A percentile compares a stretch with the other conserved stretches of the same genome.
These are phyloP conservation scores for Ectemnius cavifrons DNA, from an alignment of 2,888 invertebrate genomes.

Conservation along the genomic window DNA sequence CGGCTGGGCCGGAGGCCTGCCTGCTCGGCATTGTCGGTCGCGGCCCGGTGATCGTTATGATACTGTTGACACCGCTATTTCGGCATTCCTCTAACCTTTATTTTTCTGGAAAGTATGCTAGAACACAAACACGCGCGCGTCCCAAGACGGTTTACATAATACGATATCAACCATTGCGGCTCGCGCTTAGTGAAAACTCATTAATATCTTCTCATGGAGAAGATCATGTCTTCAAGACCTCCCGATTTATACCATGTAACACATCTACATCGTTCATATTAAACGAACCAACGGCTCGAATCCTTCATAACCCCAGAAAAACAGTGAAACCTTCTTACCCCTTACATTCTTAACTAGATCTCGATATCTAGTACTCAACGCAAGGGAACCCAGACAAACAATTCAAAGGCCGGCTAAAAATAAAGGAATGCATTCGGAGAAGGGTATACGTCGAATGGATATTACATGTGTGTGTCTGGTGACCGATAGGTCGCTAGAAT, in stretches of 20 bases:
- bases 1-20: not conserved
- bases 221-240: constrained; percentile 22
- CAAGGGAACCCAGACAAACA: too few relatives aligned
- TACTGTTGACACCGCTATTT: constrained; percentile 4
- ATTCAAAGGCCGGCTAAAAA: not conserved
- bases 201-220: constrained; percentile 34
- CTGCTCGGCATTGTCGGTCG: not conserved
- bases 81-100: constrained; percentile 2
- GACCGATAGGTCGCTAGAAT: constrained; percentile 62
- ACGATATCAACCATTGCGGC: constrained; percentile 4
- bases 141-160: constrained; percentile 12
- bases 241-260: constrained; percentile 14
- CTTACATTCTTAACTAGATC: too few relatives aligned
- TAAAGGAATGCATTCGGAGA: not conserved
- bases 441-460: constrained; percentile 22
- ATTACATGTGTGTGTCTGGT: constrained; percentile 37
- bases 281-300: too few relatives aligned
- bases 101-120: constrained; percentile 9
- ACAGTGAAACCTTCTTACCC: too few relatives aligned
- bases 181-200: constrained; percentile 31
- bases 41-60: not conserved
- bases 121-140: not conserved
- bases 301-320: too few relatives aligned
- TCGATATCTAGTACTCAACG: too few relatives aligned
- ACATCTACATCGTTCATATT: too few relatives aligned